These are phyloP conservation scores for Bergia puertoricense DNA, from an alignment of 92 coral and sea anemone species.

Conservation along the genomic window DNA sequence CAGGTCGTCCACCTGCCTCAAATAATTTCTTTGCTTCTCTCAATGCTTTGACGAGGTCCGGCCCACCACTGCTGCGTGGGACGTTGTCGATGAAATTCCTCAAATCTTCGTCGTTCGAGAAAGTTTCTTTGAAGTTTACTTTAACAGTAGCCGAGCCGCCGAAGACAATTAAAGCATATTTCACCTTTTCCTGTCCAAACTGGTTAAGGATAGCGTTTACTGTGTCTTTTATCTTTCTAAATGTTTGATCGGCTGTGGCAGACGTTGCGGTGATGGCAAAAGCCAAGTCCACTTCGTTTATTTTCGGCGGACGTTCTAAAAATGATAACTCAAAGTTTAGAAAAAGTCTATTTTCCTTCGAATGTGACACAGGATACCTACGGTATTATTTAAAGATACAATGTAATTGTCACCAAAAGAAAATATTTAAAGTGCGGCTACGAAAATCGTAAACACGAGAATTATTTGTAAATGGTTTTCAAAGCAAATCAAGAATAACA, in stretches of 20 bases:
- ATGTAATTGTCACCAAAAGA: no score
- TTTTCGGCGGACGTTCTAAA: constrained; percentile 31
- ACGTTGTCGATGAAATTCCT: constrained; percentile 14
- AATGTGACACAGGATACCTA: no score
- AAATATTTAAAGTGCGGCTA: no score
- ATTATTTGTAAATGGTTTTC: no score
- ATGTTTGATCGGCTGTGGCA: constrained; percentile 29
- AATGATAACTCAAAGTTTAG: neutral
- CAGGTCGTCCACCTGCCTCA: constrained; percentile 4
- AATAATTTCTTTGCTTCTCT: constrained; percentile 27
- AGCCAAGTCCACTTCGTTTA: constrained; percentile 43
- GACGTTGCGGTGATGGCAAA: constrained; percentile 56
- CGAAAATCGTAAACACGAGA: no score
- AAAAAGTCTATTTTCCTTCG: neutral
- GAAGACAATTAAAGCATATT: constrained; percentile 77
- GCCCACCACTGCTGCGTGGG: constrained; percentile 32
- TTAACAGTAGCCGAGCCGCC: constrained; percentile 64
- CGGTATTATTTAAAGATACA: no score
- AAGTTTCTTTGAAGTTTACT: constrained; percentile 64
- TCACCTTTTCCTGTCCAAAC: constrained; percentile 35
- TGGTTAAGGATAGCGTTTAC: constrained; percentile 44
- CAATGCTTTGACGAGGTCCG: constrained; percentile 29
- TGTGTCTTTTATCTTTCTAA: constrained; percentile 48
- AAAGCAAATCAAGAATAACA: no score
- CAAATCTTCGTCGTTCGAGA: constrained; percentile 52